These are phyloP conservation scores for Acromyrmex charruanus DNA, from an alignment of 1,140 invertebrate genomes.

Conservation along the genomic window DNA sequence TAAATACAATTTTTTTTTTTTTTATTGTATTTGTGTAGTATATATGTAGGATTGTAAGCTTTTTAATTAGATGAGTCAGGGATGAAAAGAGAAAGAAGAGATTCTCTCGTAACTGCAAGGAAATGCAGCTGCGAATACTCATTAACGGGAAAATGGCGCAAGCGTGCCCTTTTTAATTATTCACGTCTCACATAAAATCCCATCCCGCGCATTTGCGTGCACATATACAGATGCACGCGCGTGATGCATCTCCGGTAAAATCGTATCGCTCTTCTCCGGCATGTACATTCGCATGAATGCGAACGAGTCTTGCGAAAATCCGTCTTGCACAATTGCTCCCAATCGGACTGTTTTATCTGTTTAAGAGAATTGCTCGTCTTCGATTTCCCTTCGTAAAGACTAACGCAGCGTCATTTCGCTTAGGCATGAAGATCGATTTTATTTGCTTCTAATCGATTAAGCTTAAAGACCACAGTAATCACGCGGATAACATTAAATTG, in stretches of 20 bases:
- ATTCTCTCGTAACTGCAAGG: slow-evolving; percentile 62
- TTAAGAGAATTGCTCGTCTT: slow-evolving; percentile 50
- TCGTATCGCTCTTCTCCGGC: slow-evolving; percentile 30
- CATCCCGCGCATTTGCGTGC: slow-evolving; percentile 50
- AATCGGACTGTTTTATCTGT: slow-evolving; percentile 54
- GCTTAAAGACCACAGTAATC: slow-evolving; percentile 29
- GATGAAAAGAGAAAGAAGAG: slow-evolving; percentile 25
- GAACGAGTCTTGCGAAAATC: slow-evolving; percentile 68
- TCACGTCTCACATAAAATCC: slow-evolving; percentile 46
- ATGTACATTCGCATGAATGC: slow-evolving; percentile 44
- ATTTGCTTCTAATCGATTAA: not conserved
- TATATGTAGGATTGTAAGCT: not conserved
- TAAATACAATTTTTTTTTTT: slow-evolving; percentile 9
- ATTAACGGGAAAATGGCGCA: slow-evolving; percentile 70
- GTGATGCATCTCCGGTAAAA: slow-evolving; percentile 39
- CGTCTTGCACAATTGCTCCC: slow-evolving; percentile 62
- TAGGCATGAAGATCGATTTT: slow-evolving; percentile 1
- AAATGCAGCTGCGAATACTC: slow-evolving; percentile 53
- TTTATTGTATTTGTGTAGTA: not conserved
- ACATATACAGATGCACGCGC: not conserved
- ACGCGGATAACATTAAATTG: slow-evolving; percentile 15
- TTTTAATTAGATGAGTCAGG: not conserved
- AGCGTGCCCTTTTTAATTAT: slow-evolving; percentile 67
- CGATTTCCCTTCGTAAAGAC: slow-evolving; percentile 50
- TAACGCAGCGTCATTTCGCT: slow-evolving; percentile 14